Evolutionary conservation across 2,888 invertebrate species (phyloP).

Genomic region (Sialis fuliginosa): DNA sequence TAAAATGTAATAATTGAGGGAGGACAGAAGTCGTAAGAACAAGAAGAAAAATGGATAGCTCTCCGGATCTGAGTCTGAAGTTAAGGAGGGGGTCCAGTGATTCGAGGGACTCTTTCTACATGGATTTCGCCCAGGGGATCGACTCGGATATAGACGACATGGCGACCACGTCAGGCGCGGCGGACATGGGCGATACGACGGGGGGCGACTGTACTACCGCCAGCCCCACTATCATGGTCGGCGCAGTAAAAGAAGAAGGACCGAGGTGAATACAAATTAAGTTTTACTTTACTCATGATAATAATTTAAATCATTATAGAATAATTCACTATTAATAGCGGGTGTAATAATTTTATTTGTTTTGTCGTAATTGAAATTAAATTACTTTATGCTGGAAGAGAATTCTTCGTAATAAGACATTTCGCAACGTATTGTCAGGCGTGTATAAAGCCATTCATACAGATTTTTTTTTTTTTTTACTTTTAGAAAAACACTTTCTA

Average conservation of each 20-base stretch:
- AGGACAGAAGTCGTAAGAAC: too few relatives aligned
- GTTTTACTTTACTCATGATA: too few relatives aligned
- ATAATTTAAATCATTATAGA: background rate
- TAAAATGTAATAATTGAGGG: too few relatives aligned
- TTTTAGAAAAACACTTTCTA: too few relatives aligned
- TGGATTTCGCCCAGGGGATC: conserved; percentile 82
- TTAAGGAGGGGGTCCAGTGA: conserved; percentile 71
- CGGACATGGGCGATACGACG: conserved; percentile 20
- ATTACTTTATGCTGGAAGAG: too few relatives aligned
- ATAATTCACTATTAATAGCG: background rate
- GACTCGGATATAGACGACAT: conserved; percentile 81
- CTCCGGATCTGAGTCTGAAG: conserved; percentile 72
- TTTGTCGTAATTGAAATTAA: background rate
- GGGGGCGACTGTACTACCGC: conserved; percentile 8
- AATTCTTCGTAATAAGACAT: too few relatives aligned
- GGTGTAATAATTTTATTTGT: background rate
- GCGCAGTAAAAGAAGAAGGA: conserved; percentile 16
- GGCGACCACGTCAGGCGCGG: conserved; percentile 44
- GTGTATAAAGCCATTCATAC: too few relatives aligned
- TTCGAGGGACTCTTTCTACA: conserved; percentile 74
- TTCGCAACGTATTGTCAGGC: too few relatives aligned
- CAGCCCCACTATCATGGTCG: conserved; percentile 11
- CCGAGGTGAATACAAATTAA: conserved; percentile 14
- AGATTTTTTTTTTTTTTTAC: too few relatives aligned
- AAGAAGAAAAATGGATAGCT: conserved; percentile 39